Evolutionary conservation across 2,888 invertebrate species (phyloP).

Genomic region (Eristalis intricaria): DNA sequence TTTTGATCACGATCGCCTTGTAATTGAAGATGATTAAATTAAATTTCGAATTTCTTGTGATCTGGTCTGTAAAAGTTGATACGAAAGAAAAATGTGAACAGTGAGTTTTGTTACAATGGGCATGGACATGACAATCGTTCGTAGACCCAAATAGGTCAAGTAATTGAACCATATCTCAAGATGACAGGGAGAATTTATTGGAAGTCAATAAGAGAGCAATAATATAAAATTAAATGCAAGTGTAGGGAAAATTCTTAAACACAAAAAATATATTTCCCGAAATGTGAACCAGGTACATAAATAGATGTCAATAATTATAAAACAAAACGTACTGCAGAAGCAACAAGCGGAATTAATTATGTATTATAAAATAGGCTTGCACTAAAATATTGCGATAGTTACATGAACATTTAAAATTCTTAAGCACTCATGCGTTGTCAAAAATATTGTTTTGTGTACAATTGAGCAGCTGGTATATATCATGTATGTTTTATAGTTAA

Average conservation of each 20-base stretch:
- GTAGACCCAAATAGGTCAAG: background rate
- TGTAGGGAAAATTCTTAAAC: background rate
- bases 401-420: too few relatives aligned
- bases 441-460: too few relatives aligned
- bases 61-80: background rate
- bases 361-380: too few relatives aligned
- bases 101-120: background rate
- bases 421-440: too few relatives aligned
- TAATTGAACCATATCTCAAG: background rate
- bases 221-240: background rate
- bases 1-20: slow-evolving; percentile 21
- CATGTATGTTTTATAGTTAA: too few relatives aligned
- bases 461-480: too few relatives aligned
- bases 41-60: slow-evolving; percentile 26
- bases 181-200: background rate
- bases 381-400: too few relatives aligned
- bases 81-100: background rate
- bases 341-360: too few relatives aligned
- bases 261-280: too few relatives aligned
- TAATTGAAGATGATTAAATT: slow-evolving; percentile 39
- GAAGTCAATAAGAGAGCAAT: background rate
- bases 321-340: too few relatives aligned
- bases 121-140: background rate
- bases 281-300: too few relatives aligned
- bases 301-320: too few relatives aligned